Base-by-base conservation (phyloP, 2,888 invertebrate species). In the Chamaedrilus cognettii region DNA sequence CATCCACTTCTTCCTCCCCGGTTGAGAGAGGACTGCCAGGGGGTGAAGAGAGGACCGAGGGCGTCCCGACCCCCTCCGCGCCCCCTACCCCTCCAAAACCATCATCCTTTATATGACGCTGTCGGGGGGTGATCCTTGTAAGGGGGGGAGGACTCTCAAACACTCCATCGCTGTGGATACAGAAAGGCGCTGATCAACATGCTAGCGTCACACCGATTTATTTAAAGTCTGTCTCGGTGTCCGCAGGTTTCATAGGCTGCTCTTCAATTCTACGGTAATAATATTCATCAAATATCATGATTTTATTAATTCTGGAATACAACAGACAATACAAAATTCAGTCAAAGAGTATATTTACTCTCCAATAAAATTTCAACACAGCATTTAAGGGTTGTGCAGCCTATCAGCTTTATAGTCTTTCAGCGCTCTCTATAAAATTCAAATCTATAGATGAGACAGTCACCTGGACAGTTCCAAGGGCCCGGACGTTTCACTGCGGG, bases 121-220 rank as follows among this genome's bases (percentile, higher is more conserved):
- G 23, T 26, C 55, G 11, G 19, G 55, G 55, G 5, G 55, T 52
- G 7, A 7, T 7, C 7, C 55, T 11, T 7, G 15, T 23, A n/a
- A n/a, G n/a, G 15, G 26, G 15, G 11, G 55, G 7, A 52, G 55
- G 55, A 26, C 55, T 52, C 55, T 52, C 55, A 52, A 52, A 52
- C 7, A 52, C 55, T 26, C 55, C 55, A 26, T 52, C 55, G 26
- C 55, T 52, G 19, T 42, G 19, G n/a, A n/a, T n/a, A n/a, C n/a
- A n/a, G n/a, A n/a, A n/a, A n/a, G n/a, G n/a, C n/a, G n/a, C n/a
- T n/a, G n/a, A n/a, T n/a, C n/a, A n/a, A n/a, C n/a, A n/a, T n/a
- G n/a, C n/a, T n/a, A n/a, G n/a, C n/a, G n/a, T n/a, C n/a, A n/a
- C n/a, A n/a, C n/a, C n/a, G n/a, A n/a, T n/a, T n/a, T n/a, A n/a